Evolutionary conservation across 2,888 invertebrate genomes (phyloP).

Genomic region (Drosophila neotestacea): DNA sequence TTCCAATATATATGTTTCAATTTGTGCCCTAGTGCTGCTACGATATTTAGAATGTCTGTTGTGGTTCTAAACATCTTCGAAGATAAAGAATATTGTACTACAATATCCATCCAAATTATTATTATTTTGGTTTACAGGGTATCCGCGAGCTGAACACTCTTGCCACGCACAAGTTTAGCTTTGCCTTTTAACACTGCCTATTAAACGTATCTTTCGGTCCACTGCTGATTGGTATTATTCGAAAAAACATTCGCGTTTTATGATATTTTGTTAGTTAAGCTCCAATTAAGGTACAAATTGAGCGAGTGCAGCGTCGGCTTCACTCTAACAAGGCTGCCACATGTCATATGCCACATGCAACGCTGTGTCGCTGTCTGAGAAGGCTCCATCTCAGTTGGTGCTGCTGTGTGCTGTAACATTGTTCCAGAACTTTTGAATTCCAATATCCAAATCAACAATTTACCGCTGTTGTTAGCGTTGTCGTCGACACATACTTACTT

Average conservation of each 20-base stretch:
- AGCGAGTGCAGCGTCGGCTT: slow-evolving; percentile 8
- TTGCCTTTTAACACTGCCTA: background rate
- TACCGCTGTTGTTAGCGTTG: slow-evolving; percentile 64
- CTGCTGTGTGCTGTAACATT: slow-evolving; percentile 32
- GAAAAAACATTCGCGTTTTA: slow-evolving; percentile 29
- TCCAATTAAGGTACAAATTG: slow-evolving; percentile 34
- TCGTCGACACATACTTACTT: slow-evolving; percentile 41
- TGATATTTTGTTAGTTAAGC: slow-evolving; percentile 42
- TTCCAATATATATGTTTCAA: too few relatives aligned
- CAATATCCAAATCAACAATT: slow-evolving; percentile 80
- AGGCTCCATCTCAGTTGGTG: background rate
- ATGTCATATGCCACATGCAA: slow-evolving; percentile 57
- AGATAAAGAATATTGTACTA: too few relatives aligned
- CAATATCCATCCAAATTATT: background rate
- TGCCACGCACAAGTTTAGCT: background rate
- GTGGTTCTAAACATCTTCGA: too few relatives aligned
- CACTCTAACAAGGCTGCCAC: slow-evolving; percentile 57
- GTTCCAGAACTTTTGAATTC: slow-evolving; percentile 66
- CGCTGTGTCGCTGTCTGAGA: slow-evolving; percentile 19
- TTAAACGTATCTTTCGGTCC: background rate
- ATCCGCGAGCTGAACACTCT: background rate
- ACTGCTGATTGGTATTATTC: slow-evolving; percentile 23
- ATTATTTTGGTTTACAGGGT: background rate
- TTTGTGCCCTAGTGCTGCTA: too few relatives aligned
- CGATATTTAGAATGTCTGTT: too few relatives aligned